Percentiles rank a stretch among this genome's conserved stretches.
phyloP scores from a whole-genome alignment of 2,797 vertebrate genomes.

The Valencia hispanica region DNA sequence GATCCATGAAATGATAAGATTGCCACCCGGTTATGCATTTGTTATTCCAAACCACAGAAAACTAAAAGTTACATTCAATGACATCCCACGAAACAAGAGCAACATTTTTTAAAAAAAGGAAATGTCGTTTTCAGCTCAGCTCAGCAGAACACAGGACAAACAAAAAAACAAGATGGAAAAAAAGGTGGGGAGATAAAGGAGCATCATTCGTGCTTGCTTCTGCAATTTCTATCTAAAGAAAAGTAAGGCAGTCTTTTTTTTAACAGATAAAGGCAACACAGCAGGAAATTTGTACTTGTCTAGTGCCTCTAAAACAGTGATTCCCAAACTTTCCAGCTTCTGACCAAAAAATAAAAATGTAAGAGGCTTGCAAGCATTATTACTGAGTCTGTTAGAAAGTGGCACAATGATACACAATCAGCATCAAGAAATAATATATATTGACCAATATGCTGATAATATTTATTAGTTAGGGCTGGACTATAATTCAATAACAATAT shows the following conservation, averaged over 20 bases:
- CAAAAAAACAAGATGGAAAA: constrained; percentile 3
- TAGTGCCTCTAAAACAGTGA: background rate
- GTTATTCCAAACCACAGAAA: background rate
- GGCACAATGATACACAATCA: too few species aligned
- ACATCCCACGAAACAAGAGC: background rate
- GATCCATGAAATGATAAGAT: background rate
- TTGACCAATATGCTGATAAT: too few species aligned
- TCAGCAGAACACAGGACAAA: background rate
- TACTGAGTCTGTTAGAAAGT: too few species aligned
- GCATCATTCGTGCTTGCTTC: constrained; percentile 9
- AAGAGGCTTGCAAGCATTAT: too few species aligned
- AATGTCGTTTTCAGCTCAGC: constrained; percentile 6
- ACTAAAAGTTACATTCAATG: background rate
- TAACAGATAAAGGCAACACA: constrained; percentile 4
- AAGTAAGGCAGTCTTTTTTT: background rate
- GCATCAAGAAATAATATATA: too few species aligned
- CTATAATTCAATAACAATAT: too few species aligned
- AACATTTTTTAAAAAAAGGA: background rate
- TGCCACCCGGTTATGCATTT: background rate
- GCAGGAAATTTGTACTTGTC: background rate
- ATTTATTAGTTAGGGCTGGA: too few species aligned
- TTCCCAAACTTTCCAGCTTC: too few species aligned
- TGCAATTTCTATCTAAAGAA: constrained; percentile 10
- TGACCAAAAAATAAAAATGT: too few species aligned
- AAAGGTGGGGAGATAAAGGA: constrained; percentile 19